Conservation (phyloP, 2,888 invertebrate species). For the Tubiluchus corallicola region DNA sequence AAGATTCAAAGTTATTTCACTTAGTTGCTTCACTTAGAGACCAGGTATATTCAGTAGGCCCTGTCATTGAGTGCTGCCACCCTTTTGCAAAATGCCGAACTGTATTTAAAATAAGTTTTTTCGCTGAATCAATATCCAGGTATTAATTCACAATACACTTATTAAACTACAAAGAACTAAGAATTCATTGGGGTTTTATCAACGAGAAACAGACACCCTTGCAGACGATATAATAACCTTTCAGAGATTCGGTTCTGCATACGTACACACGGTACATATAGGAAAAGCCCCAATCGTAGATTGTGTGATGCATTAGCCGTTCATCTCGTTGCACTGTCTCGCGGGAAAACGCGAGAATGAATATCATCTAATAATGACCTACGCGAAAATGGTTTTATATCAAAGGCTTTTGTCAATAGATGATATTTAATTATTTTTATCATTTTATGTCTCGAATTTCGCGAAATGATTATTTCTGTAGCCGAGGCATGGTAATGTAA, state of each 20-base stretch:
- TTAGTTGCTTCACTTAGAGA: no score
- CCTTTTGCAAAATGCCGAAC: no score
- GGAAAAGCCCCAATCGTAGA: no score
- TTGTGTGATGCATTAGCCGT: neutral
- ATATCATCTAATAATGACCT: conserved; percentile 3
- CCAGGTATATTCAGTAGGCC: no score
- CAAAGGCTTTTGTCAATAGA: conserved; percentile 3
- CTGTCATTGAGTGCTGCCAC: no score
- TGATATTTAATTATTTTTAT: conserved; percentile 3
- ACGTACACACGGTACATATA: no score
- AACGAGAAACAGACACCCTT: no score
- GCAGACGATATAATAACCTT: no score
- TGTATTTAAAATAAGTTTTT: conserved; percentile 1
- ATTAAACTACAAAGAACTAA: no score
- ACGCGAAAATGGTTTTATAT: conserved; percentile 3
- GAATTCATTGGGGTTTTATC: no score
- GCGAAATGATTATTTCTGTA: neutral
- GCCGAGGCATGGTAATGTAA: conserved; percentile 1
- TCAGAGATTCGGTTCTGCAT: no score
- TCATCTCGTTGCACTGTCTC: neutral
- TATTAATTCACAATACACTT: neutral
- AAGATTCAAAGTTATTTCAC: no score
- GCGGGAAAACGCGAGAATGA: neutral
- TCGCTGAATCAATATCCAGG: neutral
- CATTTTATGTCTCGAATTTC: conserved; percentile 3